Conservation (phyloP, 2,797 vertebrate species). For the Amphiprion clarkii region DNA sequence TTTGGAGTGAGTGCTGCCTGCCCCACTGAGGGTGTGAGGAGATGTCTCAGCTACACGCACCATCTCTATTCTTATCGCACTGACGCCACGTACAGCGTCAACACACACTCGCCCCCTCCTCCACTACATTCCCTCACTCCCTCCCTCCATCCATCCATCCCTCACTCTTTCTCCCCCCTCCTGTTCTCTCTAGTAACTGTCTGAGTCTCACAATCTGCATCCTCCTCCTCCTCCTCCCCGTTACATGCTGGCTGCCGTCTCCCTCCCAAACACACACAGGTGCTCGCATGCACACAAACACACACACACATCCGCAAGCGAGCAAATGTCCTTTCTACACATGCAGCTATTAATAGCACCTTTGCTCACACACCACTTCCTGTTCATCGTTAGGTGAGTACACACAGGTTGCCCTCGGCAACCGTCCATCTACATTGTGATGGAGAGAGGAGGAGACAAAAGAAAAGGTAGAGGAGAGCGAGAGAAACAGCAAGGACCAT, state of each 20-base stretch:
- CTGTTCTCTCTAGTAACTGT: conserved; percentile 79
- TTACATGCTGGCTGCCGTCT: conserved; percentile 51
- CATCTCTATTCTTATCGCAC: conserved; percentile 88
- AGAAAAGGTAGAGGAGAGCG: conserved; percentile 13
- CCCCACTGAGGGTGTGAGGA: conserved; percentile 82
- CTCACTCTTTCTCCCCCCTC: conserved; percentile 57
- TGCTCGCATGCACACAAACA: conserved; percentile 21
- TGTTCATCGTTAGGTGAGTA: conserved; percentile 82
- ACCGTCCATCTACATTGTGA: conserved; percentile 81
- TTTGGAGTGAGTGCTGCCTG: conserved; percentile 65
- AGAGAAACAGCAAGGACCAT: conserved; percentile 14
- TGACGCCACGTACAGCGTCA: conserved; percentile 90
- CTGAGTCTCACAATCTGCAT: conserved; percentile 80
- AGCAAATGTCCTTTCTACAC: conserved; percentile 79
- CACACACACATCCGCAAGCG: conserved; percentile 38
- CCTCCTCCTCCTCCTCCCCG: conserved; percentile 68
- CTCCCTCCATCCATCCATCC: conserved; percentile 72
- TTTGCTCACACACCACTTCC: conserved; percentile 81
- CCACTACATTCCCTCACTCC: conserved; percentile 79
- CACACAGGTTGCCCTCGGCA: conserved; percentile 86
- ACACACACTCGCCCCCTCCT: conserved; percentile 84
- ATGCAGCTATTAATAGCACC: conserved; percentile 81
- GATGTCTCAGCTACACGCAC: conserved; percentile 88
- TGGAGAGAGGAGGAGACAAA: conserved; percentile 44
- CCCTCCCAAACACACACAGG: conserved; percentile 21